Evolutionary conservation across 2,797 vertebrate genomes (phyloP), one percentile per base, ranked within the genome.

Genomic region (Tapera naevia): DNA sequence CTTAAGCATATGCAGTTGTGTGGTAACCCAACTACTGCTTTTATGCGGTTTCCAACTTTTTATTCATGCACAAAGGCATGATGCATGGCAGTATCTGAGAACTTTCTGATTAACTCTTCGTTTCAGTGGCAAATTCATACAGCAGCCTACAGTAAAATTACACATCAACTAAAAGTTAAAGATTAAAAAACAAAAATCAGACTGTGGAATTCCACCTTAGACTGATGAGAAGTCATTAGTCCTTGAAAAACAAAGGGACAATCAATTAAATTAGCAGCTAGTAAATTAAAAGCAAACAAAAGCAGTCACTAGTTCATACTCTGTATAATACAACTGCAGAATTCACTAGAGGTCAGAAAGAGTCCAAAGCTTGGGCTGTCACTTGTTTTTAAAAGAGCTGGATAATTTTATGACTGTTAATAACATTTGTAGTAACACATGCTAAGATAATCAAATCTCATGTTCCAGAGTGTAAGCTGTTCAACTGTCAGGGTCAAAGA

Each of bases 1-100:
- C 97, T 98, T 98, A 99, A 99, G 98, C 98, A 98, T 98, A 99
- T 98, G 98, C 98, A 99, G 98, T 98, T 98, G 98, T 99, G 98
- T 97, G 98, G 98, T 98, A 97, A 98, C 98, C 97, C 98, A 97
- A 91, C 96, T 97, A 97, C 96, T 98, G 96, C 98, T 99, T 99
- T 99, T 97, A 99, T 98, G 98, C 97, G 98, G 98, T 98, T 98
- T 98, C 95, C 97, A 97, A 94, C 96, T 97, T 98, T 98, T 98
- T 98, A 98, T 98, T 98, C 97, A 96, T 97, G 94, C 95, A 95
- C 91, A 97, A 97, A 97, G 94, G 92, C 96, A 98, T 97, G 97
- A 98, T 97, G 95, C 95, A 97, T 95, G 95, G 97, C 98, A 98
- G 97, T 95, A 98, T 96, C 93, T 91, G 88, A 96, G 96, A 94